A percentile compares a stretch with the other conserved stretches of the same genome.
These are phyloP conservation scores for Hetaerina titia DNA, from an alignment of 2,888 invertebrate genomes.

Conservation along the genomic window DNA sequence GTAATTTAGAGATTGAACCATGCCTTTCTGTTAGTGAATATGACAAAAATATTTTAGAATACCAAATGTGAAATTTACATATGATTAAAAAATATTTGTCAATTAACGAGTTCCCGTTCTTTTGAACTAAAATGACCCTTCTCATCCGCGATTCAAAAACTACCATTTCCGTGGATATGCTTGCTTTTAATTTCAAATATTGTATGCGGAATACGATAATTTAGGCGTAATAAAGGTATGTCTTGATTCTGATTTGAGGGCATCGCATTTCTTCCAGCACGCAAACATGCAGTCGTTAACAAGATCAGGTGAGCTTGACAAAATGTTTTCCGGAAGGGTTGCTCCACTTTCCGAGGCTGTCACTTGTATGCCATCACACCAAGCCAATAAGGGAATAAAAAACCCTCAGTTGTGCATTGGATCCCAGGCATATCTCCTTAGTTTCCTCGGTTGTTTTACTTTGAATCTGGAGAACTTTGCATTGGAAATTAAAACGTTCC, in stretches of 20 bases:
- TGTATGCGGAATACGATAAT: too few species aligned
- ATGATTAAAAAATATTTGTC: too few species aligned
- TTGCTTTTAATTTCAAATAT: too few species aligned
- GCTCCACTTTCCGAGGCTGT: slow-evolving; percentile 36
- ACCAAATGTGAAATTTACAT: too few species aligned
- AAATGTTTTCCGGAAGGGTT: slow-evolving; percentile 55
- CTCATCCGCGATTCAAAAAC: too few species aligned
- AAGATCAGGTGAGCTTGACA: slow-evolving; percentile 13
- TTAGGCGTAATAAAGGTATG: too few species aligned
- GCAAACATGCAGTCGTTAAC: slow-evolving; percentile 24
- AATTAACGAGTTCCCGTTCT: too few species aligned
- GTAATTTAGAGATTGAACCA: too few species aligned
- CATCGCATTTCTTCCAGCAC: neutral
- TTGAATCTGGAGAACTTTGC: neutral
- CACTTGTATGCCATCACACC: slow-evolving; percentile 7
- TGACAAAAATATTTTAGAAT: too few species aligned
- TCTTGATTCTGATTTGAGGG: neutral
- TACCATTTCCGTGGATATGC: too few species aligned
- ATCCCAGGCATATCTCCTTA: neutral
- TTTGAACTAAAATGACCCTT: too few species aligned
- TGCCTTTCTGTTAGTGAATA: too few species aligned
- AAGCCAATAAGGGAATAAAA: slow-evolving; percentile 9
- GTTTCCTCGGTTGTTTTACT: neutral
- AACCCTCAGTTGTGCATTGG: neutral
- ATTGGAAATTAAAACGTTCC: neutral